A percentile compares a stretch with the other conserved stretches of the same genome.
These are phyloP conservation scores for Oryzaephilus surinamensis DNA, from an alignment of 1,140 invertebrate species.

Conservation along the genomic window DNA sequence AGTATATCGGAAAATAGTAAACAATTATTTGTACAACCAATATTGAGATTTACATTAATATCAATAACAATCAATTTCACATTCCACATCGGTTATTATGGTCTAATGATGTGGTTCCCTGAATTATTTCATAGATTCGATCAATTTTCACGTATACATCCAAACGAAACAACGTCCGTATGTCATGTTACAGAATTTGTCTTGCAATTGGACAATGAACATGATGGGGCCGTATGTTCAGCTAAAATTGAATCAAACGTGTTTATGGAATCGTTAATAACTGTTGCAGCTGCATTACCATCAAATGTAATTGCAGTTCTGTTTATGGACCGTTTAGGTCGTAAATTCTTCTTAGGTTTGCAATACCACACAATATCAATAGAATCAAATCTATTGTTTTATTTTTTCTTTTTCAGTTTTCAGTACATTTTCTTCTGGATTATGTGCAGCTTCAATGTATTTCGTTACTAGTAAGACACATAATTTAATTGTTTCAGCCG, in stretches of 20 bases:
- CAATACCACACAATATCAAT: conserved; percentile 1
- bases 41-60: conserved; percentile 68
- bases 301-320: conserved; percentile 72
- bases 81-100: conserved; percentile 84
- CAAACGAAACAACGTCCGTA: conserved; percentile 53
- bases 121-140: conserved; percentile 81
- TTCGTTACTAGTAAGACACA: conserved; percentile 71
- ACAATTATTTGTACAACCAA: conserved; percentile 64
- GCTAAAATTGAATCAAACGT: conserved; percentile 63
- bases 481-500: conserved; percentile 70
- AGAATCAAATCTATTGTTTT: neutral
- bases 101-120: conserved; percentile 86
- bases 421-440: conserved; percentile 73
- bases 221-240: conserved; percentile 47
- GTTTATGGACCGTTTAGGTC: conserved; percentile 65
- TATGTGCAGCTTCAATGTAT: conserved; percentile 74
- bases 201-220: conserved; percentile 50
- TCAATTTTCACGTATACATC: conserved; percentile 46
- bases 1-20: conserved; percentile 72
- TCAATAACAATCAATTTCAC: conserved; percentile 80
- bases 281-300: conserved; percentile 71
- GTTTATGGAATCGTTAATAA: conserved; percentile 77
- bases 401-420: conserved; percentile 51
- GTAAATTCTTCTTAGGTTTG: conserved; percentile 76
- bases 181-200: conserved; percentile 69